phyloP scores from a whole-genome alignment of 2,797 vertebrate genomes.

The Ataeniobius toweri region DNA sequence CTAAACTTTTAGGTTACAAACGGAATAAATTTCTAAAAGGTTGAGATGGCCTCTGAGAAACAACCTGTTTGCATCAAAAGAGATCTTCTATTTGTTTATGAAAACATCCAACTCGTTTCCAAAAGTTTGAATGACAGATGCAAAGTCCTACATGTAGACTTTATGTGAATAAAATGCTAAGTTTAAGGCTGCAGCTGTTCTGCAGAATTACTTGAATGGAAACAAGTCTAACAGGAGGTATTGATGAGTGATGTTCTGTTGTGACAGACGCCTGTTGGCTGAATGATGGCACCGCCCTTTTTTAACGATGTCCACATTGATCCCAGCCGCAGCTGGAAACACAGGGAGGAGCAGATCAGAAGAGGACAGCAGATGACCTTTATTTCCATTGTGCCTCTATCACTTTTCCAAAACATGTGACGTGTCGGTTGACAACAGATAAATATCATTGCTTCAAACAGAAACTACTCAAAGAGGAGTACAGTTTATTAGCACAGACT shows the following conservation, averaged over 20 bases:
- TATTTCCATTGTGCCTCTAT: constrained; percentile 33
- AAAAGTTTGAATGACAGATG: constrained; percentile 5
- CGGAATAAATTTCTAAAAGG: neutral
- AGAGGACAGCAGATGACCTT: constrained; percentile 17
- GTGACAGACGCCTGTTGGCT: constrained; percentile 25
- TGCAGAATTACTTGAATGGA: constrained; percentile 17
- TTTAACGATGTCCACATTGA: constrained; percentile 64
- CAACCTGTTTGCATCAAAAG: neutral
- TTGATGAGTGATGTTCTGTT: constrained; percentile 44
- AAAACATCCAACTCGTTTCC: neutral
- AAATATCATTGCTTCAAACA: too few species aligned
- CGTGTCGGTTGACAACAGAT: neutral
- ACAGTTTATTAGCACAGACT: too few species aligned
- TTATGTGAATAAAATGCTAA: constrained; percentile 9
- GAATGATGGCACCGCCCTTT: constrained; percentile 44
- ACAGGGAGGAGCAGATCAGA: constrained; percentile 22
- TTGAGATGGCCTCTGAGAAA: constrained; percentile 6
- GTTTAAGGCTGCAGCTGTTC: constrained; percentile 3
- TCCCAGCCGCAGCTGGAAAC: constrained; percentile 39
- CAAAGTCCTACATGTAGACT: neutral
- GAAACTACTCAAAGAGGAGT: too few species aligned
- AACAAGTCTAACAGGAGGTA: constrained; percentile 32
- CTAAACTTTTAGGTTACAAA: too few species aligned
- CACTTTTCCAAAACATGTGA: constrained; percentile 28
- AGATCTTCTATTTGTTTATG: neutral